phyloP scores from a whole-genome alignment of 2,113 vertebrate species.

The Ovis aries region ARS-UI_Ramb_v3.0 NC_056069.1:990001-990500 shows the following conservation, averaged over 20 bases:
- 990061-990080: background rate
- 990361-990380: accelerated
- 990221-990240: background rate
- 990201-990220: background rate
- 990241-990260: background rate
- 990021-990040: background rate
- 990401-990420: accelerated
- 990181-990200: background rate
- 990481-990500: background rate
- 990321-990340: background rate
- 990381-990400: accelerated
- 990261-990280: background rate
- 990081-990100: background rate
- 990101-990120: background rate
- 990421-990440: too few relatives aligned
- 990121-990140: background rate
- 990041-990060: background rate
- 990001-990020: background rate
- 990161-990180: background rate
- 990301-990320: background rate
- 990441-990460: background rate
- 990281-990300: background rate
- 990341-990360: background rate
- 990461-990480: background rate
- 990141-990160: background rate